Percentiles rank a stretch among this genome's conserved stretches.
Conservation (phyloP, 2,888 invertebrate species). For the Pasiphila rectangulata region DNA sequence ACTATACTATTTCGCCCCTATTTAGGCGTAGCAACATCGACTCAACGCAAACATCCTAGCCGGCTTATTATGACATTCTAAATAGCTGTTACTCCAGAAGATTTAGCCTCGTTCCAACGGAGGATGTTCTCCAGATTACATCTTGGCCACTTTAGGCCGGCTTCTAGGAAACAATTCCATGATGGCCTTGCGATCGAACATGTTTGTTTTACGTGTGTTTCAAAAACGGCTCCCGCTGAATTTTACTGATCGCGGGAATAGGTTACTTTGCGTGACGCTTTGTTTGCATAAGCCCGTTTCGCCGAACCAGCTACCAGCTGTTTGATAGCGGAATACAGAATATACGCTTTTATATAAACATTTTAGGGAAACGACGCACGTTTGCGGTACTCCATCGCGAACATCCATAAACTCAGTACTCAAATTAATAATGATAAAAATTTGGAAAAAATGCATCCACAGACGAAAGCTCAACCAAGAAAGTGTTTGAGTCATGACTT, state of each 20-base stretch:
- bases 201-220: constrained; percentile 70
- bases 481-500: too few species aligned
- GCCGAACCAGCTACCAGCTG: constrained; percentile 64
- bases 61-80: constrained; percentile 6
- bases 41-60: not conserved
- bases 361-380: constrained; percentile 22
- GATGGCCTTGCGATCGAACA: constrained; percentile 70
- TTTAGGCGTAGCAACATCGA: not conserved
- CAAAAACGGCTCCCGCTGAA: constrained; percentile 67
- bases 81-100: constrained; percentile 1
- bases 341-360: constrained; percentile 43
- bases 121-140: constrained; percentile 52
- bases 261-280: constrained; percentile 53
- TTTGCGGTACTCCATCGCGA: not conserved
- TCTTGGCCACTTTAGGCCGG: constrained; percentile 33
- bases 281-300: constrained; percentile 66
- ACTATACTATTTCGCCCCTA: not conserved
- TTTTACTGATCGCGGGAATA: constrained; percentile 66
- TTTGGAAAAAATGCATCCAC: too few species aligned
- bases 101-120: constrained; percentile 2
- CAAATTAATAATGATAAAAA: too few species aligned
- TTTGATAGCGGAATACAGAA: constrained; percentile 42
- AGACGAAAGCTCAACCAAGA: too few species aligned
- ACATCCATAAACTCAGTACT: too few species aligned
- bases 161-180: constrained; percentile 62